These are phyloP conservation scores for Molossus alvarezi DNA, from an alignment of 2,797 vertebrate genomes.

Conservation along the genomic window DNA sequence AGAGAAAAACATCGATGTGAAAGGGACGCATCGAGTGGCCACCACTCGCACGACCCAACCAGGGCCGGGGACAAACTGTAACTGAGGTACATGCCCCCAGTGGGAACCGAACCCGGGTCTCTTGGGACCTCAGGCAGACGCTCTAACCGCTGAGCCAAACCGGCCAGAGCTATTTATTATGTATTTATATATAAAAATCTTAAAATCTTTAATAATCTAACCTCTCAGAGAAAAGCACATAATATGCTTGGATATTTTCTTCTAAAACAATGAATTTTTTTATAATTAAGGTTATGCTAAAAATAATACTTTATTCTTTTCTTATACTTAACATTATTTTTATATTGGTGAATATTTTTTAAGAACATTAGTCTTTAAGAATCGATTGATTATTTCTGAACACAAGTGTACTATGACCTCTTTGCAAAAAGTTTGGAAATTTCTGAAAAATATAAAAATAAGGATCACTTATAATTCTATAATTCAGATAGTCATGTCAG, in stretches of 20 bases:
- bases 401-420: neutral
- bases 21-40: no score
- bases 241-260: neutral
- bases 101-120: no score
- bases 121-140: no score
- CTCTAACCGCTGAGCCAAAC: no score
- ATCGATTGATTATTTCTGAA: constrained; percentile 22
- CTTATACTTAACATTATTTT: neutral
- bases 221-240: neutral
- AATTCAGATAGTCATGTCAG: neutral
- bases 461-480: neutral
- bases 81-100: no score
- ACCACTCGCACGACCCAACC: no score
- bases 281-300: neutral
- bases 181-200: neutral
- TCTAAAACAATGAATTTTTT: neutral
- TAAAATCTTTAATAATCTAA: constrained; percentile 22
- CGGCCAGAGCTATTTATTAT: neutral
- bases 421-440: constrained; percentile 25
- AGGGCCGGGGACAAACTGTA: no score
- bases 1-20: no score
- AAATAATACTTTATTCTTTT: neutral
- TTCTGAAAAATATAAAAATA: constrained; percentile 44
- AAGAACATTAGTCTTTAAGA: constrained; percentile 26
- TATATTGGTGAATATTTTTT: neutral